Percentiles rank a stretch among this genome's conserved stretches.
Conservation (phyloP, 2,888 invertebrate species). For the Amphipoea oculea region DNA sequence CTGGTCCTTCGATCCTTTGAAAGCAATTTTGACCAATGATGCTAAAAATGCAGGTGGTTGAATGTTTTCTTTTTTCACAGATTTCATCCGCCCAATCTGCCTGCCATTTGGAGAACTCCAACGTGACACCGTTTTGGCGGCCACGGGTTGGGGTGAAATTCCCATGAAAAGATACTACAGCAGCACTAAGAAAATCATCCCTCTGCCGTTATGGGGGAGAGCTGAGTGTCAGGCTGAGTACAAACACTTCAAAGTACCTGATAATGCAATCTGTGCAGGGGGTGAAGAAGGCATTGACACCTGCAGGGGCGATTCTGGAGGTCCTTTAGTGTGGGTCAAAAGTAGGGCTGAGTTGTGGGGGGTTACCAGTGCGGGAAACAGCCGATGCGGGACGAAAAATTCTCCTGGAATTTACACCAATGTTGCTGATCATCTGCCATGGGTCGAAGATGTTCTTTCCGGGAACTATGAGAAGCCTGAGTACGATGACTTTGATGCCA, state of each 20-base stretch:
- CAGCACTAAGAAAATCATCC: conserved; percentile 74
- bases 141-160: conserved; percentile 79
- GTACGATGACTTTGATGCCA: conserved; percentile 43
- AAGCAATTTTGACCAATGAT: not conserved
- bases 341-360: conserved; percentile 74
- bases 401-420: conserved; percentile 79
- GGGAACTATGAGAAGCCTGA: conserved; percentile 38
- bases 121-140: conserved; percentile 65
- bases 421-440: conserved; percentile 73
- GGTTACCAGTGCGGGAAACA: conserved; percentile 75
- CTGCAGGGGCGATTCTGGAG: conserved; percentile 81
- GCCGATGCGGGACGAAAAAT: conserved; percentile 73
- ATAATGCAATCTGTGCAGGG: conserved; percentile 78
- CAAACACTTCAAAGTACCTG: conserved; percentile 64
- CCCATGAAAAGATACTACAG: conserved; percentile 67
- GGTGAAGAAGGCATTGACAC: conserved; percentile 76
- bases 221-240: conserved; percentile 69
- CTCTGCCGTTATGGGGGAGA: conserved; percentile 71
- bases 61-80: conserved; percentile 64
- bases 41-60: not conserved
- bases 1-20: not conserved
- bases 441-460: conserved; percentile 70
- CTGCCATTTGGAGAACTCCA: conserved; percentile 69
- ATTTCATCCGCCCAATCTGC: conserved; percentile 81
- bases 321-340: conserved; percentile 74